Evolutionary conservation across 2,113 vertebrate species (phyloP).

Genomic region (Murina feae): DNA sequence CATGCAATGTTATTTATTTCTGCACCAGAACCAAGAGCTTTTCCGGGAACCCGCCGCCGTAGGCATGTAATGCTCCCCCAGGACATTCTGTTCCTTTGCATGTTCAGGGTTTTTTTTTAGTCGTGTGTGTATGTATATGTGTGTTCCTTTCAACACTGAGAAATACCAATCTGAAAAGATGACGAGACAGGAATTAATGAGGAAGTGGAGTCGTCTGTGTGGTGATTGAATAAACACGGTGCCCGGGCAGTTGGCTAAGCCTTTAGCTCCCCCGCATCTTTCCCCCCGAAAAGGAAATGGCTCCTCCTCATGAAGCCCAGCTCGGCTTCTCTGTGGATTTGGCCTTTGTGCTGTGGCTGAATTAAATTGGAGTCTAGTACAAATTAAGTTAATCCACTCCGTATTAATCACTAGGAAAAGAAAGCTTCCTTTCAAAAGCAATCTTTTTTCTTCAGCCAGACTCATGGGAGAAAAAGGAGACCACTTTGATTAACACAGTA

Average conservation of each 20-base stretch:
- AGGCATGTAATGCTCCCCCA: slow-evolving; percentile 29
- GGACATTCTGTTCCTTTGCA: neutral
- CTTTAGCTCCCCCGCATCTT: neutral
- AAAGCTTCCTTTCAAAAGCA: slow-evolving; percentile 33
- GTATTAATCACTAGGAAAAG: neutral
- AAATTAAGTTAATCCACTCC: neutral
- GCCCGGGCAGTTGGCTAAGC: neutral
- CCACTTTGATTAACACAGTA: neutral
- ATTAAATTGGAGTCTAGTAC: neutral
- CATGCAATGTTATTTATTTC: slow-evolving; percentile 65
- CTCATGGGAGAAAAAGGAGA: neutral
- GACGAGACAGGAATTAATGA: neutral
- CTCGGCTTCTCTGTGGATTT: neutral
- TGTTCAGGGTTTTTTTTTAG: neutral
- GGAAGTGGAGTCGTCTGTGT: neutral
- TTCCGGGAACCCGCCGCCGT: slow-evolving; percentile 65
- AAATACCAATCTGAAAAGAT: neutral
- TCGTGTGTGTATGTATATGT: neutral
- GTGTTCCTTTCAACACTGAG: neutral
- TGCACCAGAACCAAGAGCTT: slow-evolving; percentile 71
- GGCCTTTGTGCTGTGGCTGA: neutral
- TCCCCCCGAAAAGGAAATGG: neutral
- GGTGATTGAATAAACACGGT: neutral
- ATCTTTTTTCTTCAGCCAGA: neutral
- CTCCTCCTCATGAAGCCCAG: neutral